Evolutionary conservation across 1,140 invertebrate species (phyloP).

Genomic region (Metopolophium dirhodum): DNA sequence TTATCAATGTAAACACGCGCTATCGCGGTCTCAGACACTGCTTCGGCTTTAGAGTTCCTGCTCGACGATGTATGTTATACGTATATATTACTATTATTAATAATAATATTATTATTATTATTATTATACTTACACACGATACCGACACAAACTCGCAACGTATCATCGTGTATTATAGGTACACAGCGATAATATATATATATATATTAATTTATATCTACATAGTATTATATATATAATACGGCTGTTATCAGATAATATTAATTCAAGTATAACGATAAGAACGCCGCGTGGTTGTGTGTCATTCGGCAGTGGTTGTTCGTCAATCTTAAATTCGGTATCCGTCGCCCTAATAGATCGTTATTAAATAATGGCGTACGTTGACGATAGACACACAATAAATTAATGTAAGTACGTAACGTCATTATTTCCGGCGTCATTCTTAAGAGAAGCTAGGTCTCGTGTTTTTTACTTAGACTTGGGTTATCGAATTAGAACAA

Average conservation of each 20-base stretch:
- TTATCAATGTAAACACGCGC: neutral
- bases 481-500: too few species aligned
- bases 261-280: neutral
- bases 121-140: neutral
- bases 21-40: neutral
- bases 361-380: neutral
- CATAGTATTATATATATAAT: neutral
- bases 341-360: neutral
- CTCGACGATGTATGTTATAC: neutral
- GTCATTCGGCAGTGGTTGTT: too few species aligned
- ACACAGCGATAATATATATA: neutral
- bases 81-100: neutral
- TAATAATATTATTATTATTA: neutral
- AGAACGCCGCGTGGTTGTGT: neutral
- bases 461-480: too few species aligned
- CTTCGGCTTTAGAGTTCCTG: neutral
- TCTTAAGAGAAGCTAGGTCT: neutral
- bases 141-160: neutral
- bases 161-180: neutral
- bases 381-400: neutral
- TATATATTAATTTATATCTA: neutral
- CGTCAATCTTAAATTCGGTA: neutral
- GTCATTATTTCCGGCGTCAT: too few species aligned
- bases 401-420: neutral
- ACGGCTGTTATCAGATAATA: neutral